phyloP scores from a whole-genome alignment of 23 tunicate genomes.

The Trididemnum clinides region DNA sequence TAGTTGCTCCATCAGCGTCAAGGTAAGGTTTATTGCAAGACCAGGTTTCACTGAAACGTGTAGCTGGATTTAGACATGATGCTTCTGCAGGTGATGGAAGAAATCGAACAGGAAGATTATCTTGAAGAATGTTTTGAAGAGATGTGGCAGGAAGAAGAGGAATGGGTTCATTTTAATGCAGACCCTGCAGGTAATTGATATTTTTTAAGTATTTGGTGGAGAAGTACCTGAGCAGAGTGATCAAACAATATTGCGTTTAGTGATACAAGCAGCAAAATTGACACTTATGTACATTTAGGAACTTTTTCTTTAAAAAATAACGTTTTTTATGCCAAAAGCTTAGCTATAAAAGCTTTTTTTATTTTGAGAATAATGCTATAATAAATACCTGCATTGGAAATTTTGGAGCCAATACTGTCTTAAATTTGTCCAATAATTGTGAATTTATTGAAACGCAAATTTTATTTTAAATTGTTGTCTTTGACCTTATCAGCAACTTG shows the following conservation, averaged over 20 bases:
- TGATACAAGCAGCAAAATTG: too few relatives aligned
- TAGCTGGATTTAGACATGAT: too few relatives aligned
- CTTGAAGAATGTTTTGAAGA: constrained; percentile 71
- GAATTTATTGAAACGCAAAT: not conserved
- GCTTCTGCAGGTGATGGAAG: constrained; percentile 77
- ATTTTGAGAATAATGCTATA: not conserved
- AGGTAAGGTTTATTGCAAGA: too few relatives aligned
- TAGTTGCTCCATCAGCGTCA: too few relatives aligned
- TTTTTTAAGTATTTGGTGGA: too few relatives aligned
- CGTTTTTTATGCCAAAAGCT: too few relatives aligned
- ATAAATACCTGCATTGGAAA: not conserved
- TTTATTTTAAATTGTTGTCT: not conserved
- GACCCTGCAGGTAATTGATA: not conserved
- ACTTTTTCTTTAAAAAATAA: too few relatives aligned
- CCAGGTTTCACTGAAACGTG: too few relatives aligned
- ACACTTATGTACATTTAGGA: too few relatives aligned
- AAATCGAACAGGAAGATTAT: constrained; percentile 74
- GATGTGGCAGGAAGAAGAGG: constrained; percentile 81
- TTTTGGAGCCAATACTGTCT: not conserved
- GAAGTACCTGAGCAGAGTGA: too few relatives aligned
- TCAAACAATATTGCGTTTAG: too few relatives aligned
- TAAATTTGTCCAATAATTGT: not conserved
- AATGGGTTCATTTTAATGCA: constrained; percentile 4
- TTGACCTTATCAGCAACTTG: too few relatives aligned
- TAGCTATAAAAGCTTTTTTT: not conserved